Base-by-base conservation (phyloP, 2,888 invertebrate species). In the Andrena flavipes region DNA sequence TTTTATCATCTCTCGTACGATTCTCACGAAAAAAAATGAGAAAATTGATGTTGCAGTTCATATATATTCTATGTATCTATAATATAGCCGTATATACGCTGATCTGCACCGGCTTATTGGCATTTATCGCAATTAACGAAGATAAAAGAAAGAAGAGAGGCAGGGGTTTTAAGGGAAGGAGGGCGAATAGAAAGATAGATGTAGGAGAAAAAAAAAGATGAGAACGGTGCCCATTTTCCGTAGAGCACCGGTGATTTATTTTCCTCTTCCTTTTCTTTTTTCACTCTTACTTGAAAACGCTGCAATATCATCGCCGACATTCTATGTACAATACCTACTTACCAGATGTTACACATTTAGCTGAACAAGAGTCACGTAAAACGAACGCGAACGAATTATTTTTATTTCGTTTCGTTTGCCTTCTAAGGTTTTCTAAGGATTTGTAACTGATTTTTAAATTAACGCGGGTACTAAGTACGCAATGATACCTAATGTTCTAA, bases 21-120 rank as follows among this genome's bases (percentile, higher is more conserved):
- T 82, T 82, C 79, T 82, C 81, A 80, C 65, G n/a, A 16, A 60
- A 70, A 42, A 42, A 51, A 70, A 49, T 79, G 74, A 79, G 81
- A 74, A 79, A 64, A 74, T 74, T 54, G 60, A 82, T 80, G 79
- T 82, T 82, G 78, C 80, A 70, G 79, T 82, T 82, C 80, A 74
- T 74, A 79, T 80, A 80, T 82, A 82, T 82, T 82, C 81, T 74
- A 82, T 79, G 81, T 82, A 82, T 73, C 80, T 79, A 82, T 79
- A 73, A 79, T 82, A 74, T 82, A 79, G 69, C 65, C 81, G 74
- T 79, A 74, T 74, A 65, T 74, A 67, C 81, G 81, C 73, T 79
- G 81, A 79, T 74, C 79, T 67, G 80, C 73, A 74, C 74, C 81
- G 79, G 81, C 80, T 79, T 82, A 82, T 82, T 82, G 81, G 81